phyloP scores from a whole-genome alignment of 92 coral and sea anemone genomes.

The Porites lobata region DNA sequence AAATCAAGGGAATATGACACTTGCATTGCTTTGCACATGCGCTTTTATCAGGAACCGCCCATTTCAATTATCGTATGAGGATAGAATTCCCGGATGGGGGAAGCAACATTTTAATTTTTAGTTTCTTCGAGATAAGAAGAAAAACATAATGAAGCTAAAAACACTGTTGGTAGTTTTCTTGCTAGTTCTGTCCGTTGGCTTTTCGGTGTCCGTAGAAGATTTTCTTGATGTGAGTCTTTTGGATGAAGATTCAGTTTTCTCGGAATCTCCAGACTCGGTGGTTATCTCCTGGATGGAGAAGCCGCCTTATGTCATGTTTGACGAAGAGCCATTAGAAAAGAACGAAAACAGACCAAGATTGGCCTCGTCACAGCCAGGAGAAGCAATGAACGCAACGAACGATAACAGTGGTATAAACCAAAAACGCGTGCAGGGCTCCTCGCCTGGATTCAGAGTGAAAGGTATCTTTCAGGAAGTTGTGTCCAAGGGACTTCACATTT shows the following conservation, averaged over 20 bases:
- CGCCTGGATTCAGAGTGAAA: background rate
- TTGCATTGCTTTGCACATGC: no score
- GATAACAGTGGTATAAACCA: background rate
- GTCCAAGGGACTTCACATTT: constrained; percentile 12
- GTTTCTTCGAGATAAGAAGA: no score
- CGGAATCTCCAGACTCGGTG: no score
- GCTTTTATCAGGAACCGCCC: no score
- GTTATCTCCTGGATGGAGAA: constrained; percentile 16
- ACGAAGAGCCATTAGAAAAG: background rate
- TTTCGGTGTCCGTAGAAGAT: background rate
- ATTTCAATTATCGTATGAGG: no score
- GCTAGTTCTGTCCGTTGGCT: background rate
- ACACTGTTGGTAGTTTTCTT: background rate
- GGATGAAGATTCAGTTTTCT: no score
- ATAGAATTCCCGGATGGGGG: no score
- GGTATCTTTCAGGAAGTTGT: constrained; percentile 30
- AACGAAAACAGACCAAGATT: background rate
- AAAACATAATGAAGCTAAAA: background rate
- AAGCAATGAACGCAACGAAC: background rate
- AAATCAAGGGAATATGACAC: no score
- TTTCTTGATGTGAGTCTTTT: constrained; percentile 11
- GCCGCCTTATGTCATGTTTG: constrained; percentile 19
- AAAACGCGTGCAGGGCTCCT: background rate
- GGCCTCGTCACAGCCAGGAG: background rate
- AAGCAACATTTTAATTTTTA: no score